Evolutionary conservation across 2,113 vertebrate genomes (phyloP), one percentile per base, ranked within the genome.

Genomic region (Condylura cristata): DNA sequence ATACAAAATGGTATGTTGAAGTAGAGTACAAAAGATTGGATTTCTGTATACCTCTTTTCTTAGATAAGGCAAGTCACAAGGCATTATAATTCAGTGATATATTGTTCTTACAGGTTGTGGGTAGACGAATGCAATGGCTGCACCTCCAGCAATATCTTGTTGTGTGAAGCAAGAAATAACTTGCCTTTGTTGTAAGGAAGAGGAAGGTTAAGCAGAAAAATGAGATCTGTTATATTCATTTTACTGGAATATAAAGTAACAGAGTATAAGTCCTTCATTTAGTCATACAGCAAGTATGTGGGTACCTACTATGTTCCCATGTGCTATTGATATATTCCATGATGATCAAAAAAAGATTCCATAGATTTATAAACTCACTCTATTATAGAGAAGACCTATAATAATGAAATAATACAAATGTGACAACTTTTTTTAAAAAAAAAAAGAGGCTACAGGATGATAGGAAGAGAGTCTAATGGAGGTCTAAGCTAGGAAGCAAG

Each of bases 1-100:
- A 89, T 39, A 80, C 26, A 79, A 93, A 93, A 87, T 75, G 60
- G 37, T 79, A 91, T 83, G 58, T 2, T 75, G 53, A 94, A 90
- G 74, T 65, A 86, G 48, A 93, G 37, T 32, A 10, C 61, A 90
- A 66, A 76, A 82, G n/a, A 75, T 87, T 28, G 3, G 12, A 61
- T 18, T 56, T 81, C 94, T 92, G 13, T 14, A 3, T 14, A 32
- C 1, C 3, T 0, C 39, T 51, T 89, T 95, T 66, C 7, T 39
- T 95, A 95, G 83, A 92, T 68, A 86, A 92, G 41, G 44, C 28
- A 48, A 26, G 8, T 84, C 80, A 60, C 0, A 80, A 16, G 37
- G 70, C 56, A 34, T 70, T 85, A 60, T 41, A 88, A 76, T 39
- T 30, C 86, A 75, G 41, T 14, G 41, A 65, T 60, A 26, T 6